These are phyloP conservation scores for Boulengeromyrus knoepffleri DNA, from an alignment of 2,113 vertebrate genomes.

Conservation along the genomic window DNA sequence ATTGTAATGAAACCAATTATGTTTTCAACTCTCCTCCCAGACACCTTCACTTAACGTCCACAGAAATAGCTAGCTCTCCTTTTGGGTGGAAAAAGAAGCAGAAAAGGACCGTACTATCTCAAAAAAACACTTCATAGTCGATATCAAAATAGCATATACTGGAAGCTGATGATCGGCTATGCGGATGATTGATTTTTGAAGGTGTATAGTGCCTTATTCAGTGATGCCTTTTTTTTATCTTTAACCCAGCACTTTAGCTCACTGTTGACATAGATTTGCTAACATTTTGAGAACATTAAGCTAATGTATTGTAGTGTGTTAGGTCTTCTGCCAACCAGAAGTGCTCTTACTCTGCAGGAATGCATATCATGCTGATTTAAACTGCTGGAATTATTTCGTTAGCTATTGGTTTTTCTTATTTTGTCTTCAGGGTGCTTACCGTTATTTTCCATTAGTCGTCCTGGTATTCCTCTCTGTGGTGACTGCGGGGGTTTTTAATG, in stretches of 20 bases:
- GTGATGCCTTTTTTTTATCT: not conserved
- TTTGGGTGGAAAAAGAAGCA: not conserved
- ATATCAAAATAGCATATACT: not conserved
- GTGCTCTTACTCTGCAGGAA: not conserved
- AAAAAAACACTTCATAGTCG: not conserved
- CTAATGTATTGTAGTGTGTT: not conserved
- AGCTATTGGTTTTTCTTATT: not conserved
- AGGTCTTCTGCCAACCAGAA: not conserved
- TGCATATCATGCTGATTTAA: not conserved
- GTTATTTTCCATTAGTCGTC: not conserved
- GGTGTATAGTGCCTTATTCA: not conserved
- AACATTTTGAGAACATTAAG: not conserved
- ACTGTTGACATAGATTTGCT: not conserved
- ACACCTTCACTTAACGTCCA: not conserved
- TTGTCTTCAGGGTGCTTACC: slow-evolving; percentile 10
- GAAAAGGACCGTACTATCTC: not conserved
- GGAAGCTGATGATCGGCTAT: not conserved
- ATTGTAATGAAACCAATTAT: not conserved
- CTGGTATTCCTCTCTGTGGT: not conserved
- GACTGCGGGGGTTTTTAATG: not conserved
- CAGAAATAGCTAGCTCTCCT: not conserved
- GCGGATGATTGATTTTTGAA: not conserved
- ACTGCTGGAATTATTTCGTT: not conserved
- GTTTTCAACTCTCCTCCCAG: not conserved
- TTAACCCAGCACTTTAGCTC: not conserved